Evolutionary conservation across 2,113 vertebrate genomes (phyloP).

Genomic region (Actenoides lindsayi): DNA sequence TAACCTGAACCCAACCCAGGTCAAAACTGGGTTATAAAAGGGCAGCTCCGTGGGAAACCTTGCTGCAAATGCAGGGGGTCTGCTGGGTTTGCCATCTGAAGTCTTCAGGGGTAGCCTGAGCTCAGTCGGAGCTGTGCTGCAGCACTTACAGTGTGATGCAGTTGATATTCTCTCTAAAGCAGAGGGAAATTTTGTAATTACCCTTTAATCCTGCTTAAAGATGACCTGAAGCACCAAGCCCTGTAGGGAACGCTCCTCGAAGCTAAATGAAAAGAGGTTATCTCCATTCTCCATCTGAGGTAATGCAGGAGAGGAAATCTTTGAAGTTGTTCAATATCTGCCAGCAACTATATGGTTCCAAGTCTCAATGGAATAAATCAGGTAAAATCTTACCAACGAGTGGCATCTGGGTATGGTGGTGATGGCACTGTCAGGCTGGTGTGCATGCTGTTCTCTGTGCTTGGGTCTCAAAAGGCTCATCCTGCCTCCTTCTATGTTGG

Average conservation of each 20-base stretch:
- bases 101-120: background rate
- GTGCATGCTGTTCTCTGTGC: rapidly evolving
- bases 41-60: background rate
- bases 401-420: background rate
- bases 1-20: too few relatives aligned
- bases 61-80: background rate
- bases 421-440: rapidly evolving
- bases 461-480: background rate
- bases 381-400: background rate
- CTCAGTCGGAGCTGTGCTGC: background rate
- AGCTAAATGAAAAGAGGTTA: background rate
- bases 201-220: background rate
- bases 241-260: background rate
- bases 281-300: background rate
- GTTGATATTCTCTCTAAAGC: rapidly evolving
- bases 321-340: background rate
- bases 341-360: rapidly evolving
- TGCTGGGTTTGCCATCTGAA: background rate
- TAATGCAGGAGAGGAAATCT: background rate
- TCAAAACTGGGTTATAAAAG: background rate
- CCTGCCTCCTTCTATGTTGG: background rate
- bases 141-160: rapidly evolving
- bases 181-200: background rate
- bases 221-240: background rate
- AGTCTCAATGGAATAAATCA: rapidly evolving